Conservation (phyloP, 2,888 invertebrate species). For the Steinernema carpocapsae region DNA sequence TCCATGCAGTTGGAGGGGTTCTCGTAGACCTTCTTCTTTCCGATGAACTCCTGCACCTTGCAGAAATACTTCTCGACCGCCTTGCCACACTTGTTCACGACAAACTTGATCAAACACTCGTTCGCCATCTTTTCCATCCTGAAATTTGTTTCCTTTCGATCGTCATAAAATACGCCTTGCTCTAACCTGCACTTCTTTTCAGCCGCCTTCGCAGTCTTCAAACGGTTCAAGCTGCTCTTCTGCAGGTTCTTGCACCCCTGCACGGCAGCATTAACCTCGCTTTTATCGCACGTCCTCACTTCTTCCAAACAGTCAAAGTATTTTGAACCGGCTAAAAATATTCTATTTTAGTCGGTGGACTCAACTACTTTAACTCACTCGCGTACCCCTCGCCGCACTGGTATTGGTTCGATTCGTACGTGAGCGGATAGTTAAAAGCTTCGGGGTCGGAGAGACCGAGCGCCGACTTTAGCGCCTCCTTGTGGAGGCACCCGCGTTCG, state of each 20-base stretch:
- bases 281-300: conserved; percentile 16
- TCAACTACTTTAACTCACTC: not conserved
- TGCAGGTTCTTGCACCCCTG: conserved; percentile 4
- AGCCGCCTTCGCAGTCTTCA: not conserved
- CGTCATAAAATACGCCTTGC: too few relatives aligned
- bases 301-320: conserved; percentile 25
- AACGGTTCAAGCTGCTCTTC: not conserved
- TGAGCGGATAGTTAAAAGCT: not conserved
- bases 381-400: conserved; percentile 7
- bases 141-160: not conserved
- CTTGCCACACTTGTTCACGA: conserved; percentile 13
- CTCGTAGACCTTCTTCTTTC: conserved; percentile 1
- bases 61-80: conserved; percentile 31
- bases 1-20: not conserved
- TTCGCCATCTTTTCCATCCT: not conserved
- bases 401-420: conserved; percentile 18
- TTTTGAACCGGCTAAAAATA: not conserved
- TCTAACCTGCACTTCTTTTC: conserved; percentile 7
- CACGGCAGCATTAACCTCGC: conserved; percentile 17
- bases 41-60: conserved; percentile 23
- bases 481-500: not conserved
- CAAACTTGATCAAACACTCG: conserved; percentile 15
- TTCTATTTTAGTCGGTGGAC: not conserved
- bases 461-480: not conserved
- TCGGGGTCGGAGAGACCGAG: conserved; percentile 11